phyloP scores from a whole-genome alignment of 2,797 vertebrate genomes.

The Capromys pilorides region DNA sequence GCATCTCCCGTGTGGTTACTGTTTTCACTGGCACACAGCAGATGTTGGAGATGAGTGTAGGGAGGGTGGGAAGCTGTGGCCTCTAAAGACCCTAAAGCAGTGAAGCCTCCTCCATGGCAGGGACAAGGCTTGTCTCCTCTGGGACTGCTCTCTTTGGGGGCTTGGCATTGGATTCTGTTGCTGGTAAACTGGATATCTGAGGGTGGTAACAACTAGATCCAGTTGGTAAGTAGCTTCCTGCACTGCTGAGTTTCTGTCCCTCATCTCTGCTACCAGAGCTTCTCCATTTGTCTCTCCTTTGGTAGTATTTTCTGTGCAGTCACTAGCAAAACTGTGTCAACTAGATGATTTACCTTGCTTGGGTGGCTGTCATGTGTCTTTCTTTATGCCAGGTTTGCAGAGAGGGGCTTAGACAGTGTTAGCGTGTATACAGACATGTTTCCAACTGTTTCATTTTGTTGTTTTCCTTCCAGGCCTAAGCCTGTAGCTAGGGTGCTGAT shows the following conservation, averaged over 20 bases:
- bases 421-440: background rate
- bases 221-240: background rate
- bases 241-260: background rate
- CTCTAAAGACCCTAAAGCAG: background rate
- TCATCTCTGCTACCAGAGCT: background rate
- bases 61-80: background rate
- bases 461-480: background rate
- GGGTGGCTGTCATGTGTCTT: background rate
- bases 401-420: background rate
- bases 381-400: background rate
- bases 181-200: background rate
- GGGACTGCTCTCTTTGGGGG: background rate
- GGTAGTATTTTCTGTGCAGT: background rate
- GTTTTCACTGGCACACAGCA: background rate
- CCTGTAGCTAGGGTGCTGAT: background rate
- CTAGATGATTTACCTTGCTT: background rate
- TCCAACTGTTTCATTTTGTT: background rate
- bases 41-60: background rate
- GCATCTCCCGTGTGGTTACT: background rate
- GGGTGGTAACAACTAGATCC: background rate
- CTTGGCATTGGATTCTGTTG: background rate
- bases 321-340: background rate
- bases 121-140: background rate
- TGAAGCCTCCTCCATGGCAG: background rate
- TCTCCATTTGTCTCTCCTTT: background rate